Evolutionary conservation across 2,888 invertebrate genomes (phyloP), one percentile per base, ranked within the genome.

Genomic region (Perizoma flavofasciatum): DNA sequence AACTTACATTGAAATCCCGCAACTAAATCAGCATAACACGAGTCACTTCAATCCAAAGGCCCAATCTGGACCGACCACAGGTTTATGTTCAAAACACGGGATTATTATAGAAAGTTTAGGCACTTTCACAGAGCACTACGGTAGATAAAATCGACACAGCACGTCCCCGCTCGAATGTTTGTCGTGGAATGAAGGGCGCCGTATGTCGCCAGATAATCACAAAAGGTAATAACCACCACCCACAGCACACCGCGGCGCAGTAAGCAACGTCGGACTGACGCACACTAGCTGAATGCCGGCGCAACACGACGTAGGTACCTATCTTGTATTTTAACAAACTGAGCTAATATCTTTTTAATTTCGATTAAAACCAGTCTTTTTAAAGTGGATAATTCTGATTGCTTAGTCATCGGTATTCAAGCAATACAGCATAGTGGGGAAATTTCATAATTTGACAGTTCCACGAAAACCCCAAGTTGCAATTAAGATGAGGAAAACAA

Each of bases 101-200:
- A 41, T 74, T 81, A 74, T 74, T 72, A 67, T 83, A 84, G 85
- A 86, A 87, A 87, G 85, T 79, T 66, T 72, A 69, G 56, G 68
- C 74, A 82, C 84, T 84, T 85, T 85, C 82, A 77, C 84, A 49
- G 49, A 70, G 68, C 56, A 61, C 61, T 72, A 49, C 72, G 69
- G 55, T 41, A 41, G 41, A 59, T 61, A 64, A 67, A 68, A 73
- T 58, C 61, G 63, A 49, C 45, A 54, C 57, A 58, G 61, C 41
- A 62, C 34, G 55, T 63, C 59, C 59, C 69, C 69, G 65, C 66
- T 65, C 53, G 67, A 70, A 67, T 65, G 74, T 69, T 75, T 71
- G 66, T 71, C 70, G 69, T 60, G 53, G 75, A 71, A 72, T 67
- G 70, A 76, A 78, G 78, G 77, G 76, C 73, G 69, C 47, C 65